phyloP scores from a whole-genome alignment of 2,113 vertebrate genomes.

The Serranochromis macrocephalus region DNA sequence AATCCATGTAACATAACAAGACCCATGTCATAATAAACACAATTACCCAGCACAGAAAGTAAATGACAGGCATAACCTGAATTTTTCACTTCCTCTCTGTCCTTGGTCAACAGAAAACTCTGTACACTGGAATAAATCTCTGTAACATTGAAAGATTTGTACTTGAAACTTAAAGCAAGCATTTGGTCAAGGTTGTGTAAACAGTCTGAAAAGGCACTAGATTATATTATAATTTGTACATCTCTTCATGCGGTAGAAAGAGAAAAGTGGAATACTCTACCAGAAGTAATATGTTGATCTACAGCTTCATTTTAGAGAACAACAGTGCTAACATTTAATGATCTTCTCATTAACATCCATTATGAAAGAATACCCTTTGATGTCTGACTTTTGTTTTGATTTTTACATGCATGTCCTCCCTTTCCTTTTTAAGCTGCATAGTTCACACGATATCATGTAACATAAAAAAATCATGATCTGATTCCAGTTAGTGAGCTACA shows the following conservation, averaged over 20 bases:
- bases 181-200: conserved; percentile 53
- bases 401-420: background rate
- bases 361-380: background rate
- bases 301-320: background rate
- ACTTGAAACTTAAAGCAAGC: conserved; percentile 29
- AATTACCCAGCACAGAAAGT: background rate
- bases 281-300: background rate
- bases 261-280: background rate
- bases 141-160: conserved; percentile 30
- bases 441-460: background rate
- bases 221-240: conserved; percentile 2
- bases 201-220: conserved; percentile 49
- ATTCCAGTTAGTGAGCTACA: conserved; percentile 22
- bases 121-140: background rate
- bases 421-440: background rate
- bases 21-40: background rate
- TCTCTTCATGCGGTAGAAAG: background rate
- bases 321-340: background rate
- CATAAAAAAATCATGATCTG: background rate
- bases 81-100: background rate
- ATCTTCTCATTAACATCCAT: background rate
- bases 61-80: background rate
- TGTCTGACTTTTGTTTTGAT: background rate
- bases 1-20: background rate
- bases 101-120: background rate